A percentile compares a stretch with the other conserved stretches of the same genome.
These are phyloP conservation scores for Cryptotermes secundus DNA, from an alignment of 1,140 invertebrate genomes.

Conservation along the genomic window DNA sequence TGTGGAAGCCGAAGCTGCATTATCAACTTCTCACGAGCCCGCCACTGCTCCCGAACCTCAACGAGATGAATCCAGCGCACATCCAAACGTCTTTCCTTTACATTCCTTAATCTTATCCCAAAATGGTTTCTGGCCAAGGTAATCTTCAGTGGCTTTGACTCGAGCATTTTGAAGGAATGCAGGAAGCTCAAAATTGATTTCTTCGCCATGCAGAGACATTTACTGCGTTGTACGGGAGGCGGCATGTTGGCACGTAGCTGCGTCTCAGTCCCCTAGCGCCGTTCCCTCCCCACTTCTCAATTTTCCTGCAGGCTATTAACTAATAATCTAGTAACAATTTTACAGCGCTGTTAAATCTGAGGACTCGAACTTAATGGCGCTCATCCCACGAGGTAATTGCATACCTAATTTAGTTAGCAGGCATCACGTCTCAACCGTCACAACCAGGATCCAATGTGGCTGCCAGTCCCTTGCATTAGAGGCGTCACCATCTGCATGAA, in stretches of 20 bases:
- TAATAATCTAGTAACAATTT: slow-evolving; percentile 11
- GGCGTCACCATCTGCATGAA: background rate
- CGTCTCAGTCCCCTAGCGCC: background rate
- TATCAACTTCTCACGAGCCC: no score
- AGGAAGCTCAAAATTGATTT: background rate
- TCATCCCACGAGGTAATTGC: background rate
- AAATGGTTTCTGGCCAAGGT: no score
- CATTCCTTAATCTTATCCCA: no score
- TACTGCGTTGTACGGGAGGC: background rate
- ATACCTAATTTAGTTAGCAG: background rate
- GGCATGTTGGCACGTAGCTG: background rate
- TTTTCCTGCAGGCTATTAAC: background rate
- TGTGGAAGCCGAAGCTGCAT: no score
- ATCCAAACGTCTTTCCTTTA: no score
- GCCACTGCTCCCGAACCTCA: no score
- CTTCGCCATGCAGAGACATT: background rate
- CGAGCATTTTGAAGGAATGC: no score
- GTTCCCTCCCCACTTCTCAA: background rate
- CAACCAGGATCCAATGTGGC: no score
- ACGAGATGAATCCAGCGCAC: no score
- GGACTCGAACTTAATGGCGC: background rate
- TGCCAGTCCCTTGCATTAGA: background rate
- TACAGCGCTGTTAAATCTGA: slow-evolving; percentile 1
- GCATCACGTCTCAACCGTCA: background rate
- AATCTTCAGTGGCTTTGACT: no score